Conservation (phyloP, 2,113 vertebrate genomes). For the Engraulis encrasicolus region DNA sequence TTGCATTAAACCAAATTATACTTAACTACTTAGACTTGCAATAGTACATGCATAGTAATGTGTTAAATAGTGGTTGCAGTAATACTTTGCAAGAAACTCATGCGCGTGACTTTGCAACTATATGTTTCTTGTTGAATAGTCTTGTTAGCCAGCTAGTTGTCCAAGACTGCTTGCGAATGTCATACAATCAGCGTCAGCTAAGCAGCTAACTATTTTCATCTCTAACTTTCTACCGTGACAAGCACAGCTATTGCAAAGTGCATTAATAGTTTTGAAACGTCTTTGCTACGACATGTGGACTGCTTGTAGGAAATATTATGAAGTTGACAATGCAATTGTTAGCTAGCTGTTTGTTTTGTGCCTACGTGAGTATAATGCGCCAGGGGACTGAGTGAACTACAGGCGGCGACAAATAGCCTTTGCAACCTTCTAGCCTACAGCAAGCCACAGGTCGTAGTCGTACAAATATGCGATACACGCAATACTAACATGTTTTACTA, state of each 20-base stretch:
- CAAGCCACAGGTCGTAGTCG: background rate
- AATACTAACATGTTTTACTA: too few species aligned
- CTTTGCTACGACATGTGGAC: background rate
- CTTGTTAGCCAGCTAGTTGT: background rate
- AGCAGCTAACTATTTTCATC: background rate
- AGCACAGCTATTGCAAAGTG: background rate
- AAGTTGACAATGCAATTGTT: slow-evolving; percentile 6
- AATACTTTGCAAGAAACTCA: background rate
- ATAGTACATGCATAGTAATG: background rate
- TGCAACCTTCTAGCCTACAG: background rate
- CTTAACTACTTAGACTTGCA: background rate
- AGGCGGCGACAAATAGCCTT: slow-evolving; percentile 5
- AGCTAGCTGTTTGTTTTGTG: slow-evolving; percentile 15
- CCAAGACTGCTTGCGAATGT: slow-evolving; percentile 3
- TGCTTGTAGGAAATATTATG: background rate
- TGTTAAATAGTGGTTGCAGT: background rate
- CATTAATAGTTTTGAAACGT: background rate
- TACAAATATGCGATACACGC: background rate
- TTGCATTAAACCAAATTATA: background rate
- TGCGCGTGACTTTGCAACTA: background rate
- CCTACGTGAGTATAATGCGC: background rate
- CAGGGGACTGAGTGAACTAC: background rate
- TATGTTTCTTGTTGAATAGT: background rate
- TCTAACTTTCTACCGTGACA: background rate
- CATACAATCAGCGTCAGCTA: background rate